Base-by-base conservation (phyloP, 2,888 invertebrate genomes). In the Hypolimnas misippus region DNA sequence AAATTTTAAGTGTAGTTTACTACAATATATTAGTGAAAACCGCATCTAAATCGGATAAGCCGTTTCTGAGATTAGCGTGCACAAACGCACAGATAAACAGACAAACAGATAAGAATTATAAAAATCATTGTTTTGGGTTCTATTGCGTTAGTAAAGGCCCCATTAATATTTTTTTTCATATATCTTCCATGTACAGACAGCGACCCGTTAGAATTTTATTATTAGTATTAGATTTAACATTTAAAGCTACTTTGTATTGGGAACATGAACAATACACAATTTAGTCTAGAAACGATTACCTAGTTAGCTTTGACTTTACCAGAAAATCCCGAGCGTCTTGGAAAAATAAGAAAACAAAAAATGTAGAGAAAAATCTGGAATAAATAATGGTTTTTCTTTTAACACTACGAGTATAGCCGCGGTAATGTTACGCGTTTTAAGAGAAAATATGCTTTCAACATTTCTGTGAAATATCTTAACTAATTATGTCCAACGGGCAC, bases 401-500 rank as follows among this genome's bases (percentile, higher is more conserved):
- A 33, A 29, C 25, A 29, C 16, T 1, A 14, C 12, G n/a, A n/a
- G n/a, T n/a, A n/a, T n/a, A n/a, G 14, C 31, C 5, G 29, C 35
- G 19, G 33, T 52, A 35, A 29, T 17, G 31, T 31, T 29, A 56
- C 31, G 25, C n/a, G 19, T 52, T 44, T 42, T 5, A 53, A 14
- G 70, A 70, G 68, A 70, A 73, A 63, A 73, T 65, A 69, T 67
- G 65, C 12, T 72, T 72, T 74, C 67, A 62, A 33, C 19, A 35
- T 61, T 65, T 73, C 29, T 52, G 63, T 63, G 63, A 69, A 73
- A 72, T 73, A 73, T 72, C 71, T 74, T 70, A 65, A 70, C 71
- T 75, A 77, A 77, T 77, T 78, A 75, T 74, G 72, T 65, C 46
- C 55, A 70, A 71, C 64, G 72, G 65, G 58, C 55, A 62, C 64